Evolutionary conservation across 2,888 invertebrate genomes (phyloP), one percentile per base, ranked within the genome.

Genomic region (Vesta saturnalis): DNA sequence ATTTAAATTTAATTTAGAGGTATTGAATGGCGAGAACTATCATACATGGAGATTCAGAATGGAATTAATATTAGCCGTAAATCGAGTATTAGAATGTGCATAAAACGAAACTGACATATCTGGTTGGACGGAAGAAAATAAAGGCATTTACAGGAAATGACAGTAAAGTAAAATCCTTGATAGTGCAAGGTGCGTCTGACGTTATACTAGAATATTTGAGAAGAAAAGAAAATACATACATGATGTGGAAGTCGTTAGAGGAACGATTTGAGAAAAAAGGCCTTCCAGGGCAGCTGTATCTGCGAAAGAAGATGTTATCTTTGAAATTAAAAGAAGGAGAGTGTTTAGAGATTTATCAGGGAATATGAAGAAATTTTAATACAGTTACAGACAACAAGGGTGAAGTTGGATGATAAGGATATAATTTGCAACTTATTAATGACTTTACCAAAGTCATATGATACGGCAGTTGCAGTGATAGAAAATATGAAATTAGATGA

Each of bases 401-500:
- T 58, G 15, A 55, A 65, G 57, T 23, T 72, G 57, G 16, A 59
- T 18, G 69, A 73, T 16, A 43, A 70, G 22, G 66, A 68, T 30
- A 23, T 67, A 19, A 60, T 68, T 5, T 70, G 68, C 14, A 72
- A 65, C 16, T 19, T 73, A 19, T 46, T 72, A 18, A 15, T 71
- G 18, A 54, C 58, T 8, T 35, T 73, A 19, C 73, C 69, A 23
- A 69, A 66, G 22, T 66, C 72, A 0, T 73, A 64, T 66, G 72
- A 73, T 43, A 73, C 15, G 64, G n/a, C 72, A n/a, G 65, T 69
- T 2, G 57, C 72, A 14, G 61, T 72, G 0, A 62, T 72, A n/a
- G 72, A 70, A 64, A 72, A 72, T 59, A 56, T 70, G n/a, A n/a
- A n/a, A n/a, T n/a, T n/a, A n/a, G n/a, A n/a, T n/a, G n/a, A n/a